Evolutionary conservation across 2,888 invertebrate genomes (phyloP), one percentile per base, ranked within the genome.

Genomic region (Cacoxenus indagator): DNA sequence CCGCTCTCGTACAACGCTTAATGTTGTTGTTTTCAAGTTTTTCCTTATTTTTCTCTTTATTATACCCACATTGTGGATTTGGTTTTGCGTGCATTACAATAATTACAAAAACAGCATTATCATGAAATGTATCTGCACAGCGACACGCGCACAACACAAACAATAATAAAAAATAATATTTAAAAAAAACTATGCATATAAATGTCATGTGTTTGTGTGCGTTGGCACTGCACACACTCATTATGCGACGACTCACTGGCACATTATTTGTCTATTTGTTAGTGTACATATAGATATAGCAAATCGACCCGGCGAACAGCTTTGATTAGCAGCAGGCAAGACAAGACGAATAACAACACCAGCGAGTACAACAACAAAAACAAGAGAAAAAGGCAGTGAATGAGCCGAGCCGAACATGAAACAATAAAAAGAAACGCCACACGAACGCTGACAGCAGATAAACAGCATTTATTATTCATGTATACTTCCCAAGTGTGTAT

Each of bases 221-320:
- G 54, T 66, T 24, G 26, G n/a, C 6, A 51, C 14, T n/a, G 11
- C 19, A 17, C n/a, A n/a, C n/a, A 66, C 51, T 19, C 24, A 69
- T 45, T n/a, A 64, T 22, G 14, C 22, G 22, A 19, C 51, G 8
- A 55, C 8, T 17, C 11, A 19, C 22, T 22, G 8, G 22, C 17
- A 48, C 55, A 55, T 55, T 57, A 57, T 80, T 83, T 83, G 83
- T 83, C 83, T 82, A 83, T 83, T 82, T 81, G 81, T 83, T 81
- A 82, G 81, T 80, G 82, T 81, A 81, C 84, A 81, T 81, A 81
- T 81, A 83, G 84, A 81, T 81, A 83, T 81, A 83, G 82, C 82
- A 69, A 81, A 81, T 83, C 71, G 74, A 76, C 73, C 84, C 82
- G 81, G 81, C 83, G 83, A 78, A 70, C 81, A 81, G 81, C 78